Percentiles rank a stretch among this genome's conserved stretches.
phyloP scores from a whole-genome alignment of 2,113 vertebrate genomes.

The Talpa occidentalis region DNA sequence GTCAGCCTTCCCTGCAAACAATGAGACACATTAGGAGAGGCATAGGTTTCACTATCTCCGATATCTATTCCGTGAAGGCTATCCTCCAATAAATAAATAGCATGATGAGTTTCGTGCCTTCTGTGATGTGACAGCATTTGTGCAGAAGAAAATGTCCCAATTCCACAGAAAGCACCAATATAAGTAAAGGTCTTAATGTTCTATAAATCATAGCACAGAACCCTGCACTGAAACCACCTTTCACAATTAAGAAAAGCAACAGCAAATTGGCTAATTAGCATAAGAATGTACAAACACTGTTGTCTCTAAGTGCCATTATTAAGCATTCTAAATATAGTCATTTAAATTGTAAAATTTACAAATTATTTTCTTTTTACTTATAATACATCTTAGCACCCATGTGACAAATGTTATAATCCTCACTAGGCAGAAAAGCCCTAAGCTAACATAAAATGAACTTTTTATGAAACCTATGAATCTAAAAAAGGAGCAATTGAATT shows the following conservation, averaged over 20 bases:
- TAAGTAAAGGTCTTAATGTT: slow-evolving; percentile 66
- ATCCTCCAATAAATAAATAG: slow-evolving; percentile 39
- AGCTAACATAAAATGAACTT: slow-evolving; percentile 83
- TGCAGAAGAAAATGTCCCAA: slow-evolving; percentile 35
- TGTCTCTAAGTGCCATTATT: slow-evolving; percentile 78
- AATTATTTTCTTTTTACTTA: slow-evolving; percentile 73
- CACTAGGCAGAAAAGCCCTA: slow-evolving; percentile 76
- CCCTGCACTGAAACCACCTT: slow-evolving; percentile 70
- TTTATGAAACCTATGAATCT: slow-evolving; percentile 81
- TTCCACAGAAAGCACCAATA: slow-evolving; percentile 55
- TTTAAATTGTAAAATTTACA: slow-evolving; percentile 77
- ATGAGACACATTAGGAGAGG: slow-evolving; percentile 37
- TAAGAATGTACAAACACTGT: slow-evolving; percentile 73
- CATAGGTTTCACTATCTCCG: background rate
- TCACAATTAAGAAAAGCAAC: slow-evolving; percentile 77
- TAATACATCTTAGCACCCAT: slow-evolving; percentile 81
- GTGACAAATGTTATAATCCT: slow-evolving; percentile 77
- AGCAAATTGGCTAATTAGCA: slow-evolving; percentile 80
- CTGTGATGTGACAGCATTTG: slow-evolving; percentile 19
- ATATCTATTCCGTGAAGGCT: slow-evolving; percentile 17
- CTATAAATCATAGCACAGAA: slow-evolving; percentile 67
- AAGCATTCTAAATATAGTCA: slow-evolving; percentile 74
- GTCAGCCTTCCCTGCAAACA: slow-evolving; percentile 49
- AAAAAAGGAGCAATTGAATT: slow-evolving; percentile 79
- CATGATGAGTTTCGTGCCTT: slow-evolving; percentile 10